Percentiles rank a stretch among this genome's conserved stretches.
Conservation (phyloP, 2,888 invertebrate species). For the Crematogaster levior region DNA sequence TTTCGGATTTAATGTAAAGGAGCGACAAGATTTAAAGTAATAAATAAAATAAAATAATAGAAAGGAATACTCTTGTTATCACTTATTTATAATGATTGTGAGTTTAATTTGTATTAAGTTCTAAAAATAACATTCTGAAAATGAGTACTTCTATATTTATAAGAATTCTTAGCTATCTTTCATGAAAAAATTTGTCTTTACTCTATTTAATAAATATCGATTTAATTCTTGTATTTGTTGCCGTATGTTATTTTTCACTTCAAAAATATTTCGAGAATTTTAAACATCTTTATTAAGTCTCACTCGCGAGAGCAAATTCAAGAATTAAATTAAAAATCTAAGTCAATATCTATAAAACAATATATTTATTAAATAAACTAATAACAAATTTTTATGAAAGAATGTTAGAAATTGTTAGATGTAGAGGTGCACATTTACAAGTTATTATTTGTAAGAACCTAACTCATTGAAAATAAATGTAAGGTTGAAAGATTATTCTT, state of each 20-base stretch:
- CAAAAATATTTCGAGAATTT: not conserved
- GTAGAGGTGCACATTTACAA: not conserved
- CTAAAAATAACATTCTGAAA: not conserved
- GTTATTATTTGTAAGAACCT: not conserved
- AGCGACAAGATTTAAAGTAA: not conserved
- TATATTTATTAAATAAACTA: too few species aligned
- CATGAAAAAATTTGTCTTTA: not conserved
- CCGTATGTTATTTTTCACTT: not conserved
- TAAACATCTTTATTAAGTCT: not conserved
- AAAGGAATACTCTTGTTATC: not conserved
- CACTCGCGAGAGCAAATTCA: too few species aligned
- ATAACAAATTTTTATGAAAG: too few species aligned
- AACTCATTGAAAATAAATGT: not conserved
- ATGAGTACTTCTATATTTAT: not conserved
- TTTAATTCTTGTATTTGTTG: not conserved
- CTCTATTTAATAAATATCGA: not conserved
- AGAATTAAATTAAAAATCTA: too few species aligned
- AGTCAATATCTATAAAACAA: too few species aligned
- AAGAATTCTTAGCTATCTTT: not conserved
- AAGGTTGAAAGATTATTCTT: not conserved
- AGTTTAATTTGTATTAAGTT: not conserved
- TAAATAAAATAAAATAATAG: not conserved
- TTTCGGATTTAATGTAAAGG: not conserved
- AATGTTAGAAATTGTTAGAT: not conserved
- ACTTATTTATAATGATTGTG: not conserved